A percentile compares a stretch with the other conserved stretches of the same genome.
These are phyloP conservation scores for Falco punctatus DNA, from an alignment of 2,113 vertebrate genomes.

Conservation along the genomic window DNA sequence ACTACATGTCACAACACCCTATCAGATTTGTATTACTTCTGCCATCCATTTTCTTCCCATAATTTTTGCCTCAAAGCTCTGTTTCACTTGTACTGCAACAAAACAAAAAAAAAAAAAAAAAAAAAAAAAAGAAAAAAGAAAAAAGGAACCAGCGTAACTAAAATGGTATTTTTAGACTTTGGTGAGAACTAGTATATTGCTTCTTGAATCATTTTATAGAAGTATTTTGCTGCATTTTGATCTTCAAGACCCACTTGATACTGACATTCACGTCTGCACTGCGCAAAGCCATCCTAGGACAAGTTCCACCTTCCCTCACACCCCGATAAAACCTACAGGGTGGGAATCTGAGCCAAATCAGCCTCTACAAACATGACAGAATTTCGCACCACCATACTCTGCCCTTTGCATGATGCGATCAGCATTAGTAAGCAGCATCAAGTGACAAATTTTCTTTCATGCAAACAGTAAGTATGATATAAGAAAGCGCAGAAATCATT, in stretches of 20 bases:
- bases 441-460: not conserved
- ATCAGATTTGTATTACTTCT: not conserved
- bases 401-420: not conserved
- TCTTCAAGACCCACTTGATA: not conserved
- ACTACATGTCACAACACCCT: not conserved
- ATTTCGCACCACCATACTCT: not conserved
- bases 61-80: not conserved
- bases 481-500: not conserved
- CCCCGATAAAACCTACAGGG: not conserved
- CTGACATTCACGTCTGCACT: not conserved
- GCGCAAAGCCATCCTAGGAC: not conserved
- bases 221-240: not conserved
- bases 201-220: not conserved
- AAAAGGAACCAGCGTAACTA: not conserved
- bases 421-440: not conserved
- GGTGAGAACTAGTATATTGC: not conserved
- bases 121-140: not conserved
- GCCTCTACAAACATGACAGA: not conserved
- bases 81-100: not conserved
- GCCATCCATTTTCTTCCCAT: not conserved
- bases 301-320: not conserved
- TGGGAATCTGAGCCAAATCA: not conserved
- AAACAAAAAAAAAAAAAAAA: not conserved
- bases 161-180: not conserved
- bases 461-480: accelerated